Evolutionary conservation across 2,888 invertebrate genomes (phyloP).

Genomic region (Sussaba pulchella): DNA sequence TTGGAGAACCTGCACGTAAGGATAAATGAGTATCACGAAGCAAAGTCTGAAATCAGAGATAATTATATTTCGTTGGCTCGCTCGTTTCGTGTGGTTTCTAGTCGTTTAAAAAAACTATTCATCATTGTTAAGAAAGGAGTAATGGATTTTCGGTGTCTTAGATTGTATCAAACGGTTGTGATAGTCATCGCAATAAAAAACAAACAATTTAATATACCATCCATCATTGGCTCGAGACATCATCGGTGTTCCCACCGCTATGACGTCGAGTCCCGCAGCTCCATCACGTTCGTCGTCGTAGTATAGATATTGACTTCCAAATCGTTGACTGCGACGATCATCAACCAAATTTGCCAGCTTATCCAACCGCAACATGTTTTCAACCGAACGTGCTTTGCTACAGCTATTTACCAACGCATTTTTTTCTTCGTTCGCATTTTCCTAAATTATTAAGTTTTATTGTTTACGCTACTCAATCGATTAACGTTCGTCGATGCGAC

Average conservation of each 20-base stretch:
- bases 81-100: no score
- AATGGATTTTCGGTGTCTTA: no score
- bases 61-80: no score
- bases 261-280: slow-evolving; percentile 88
- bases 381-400: slow-evolving; percentile 65
- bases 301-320: slow-evolving; percentile 87
- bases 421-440: slow-evolving; percentile 49
- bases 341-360: slow-evolving; percentile 63
- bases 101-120: no score
- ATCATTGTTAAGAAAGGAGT: no score
- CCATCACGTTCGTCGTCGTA: slow-evolving; percentile 87
- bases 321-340: slow-evolving; percentile 70
- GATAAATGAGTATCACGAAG: neutral
- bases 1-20: slow-evolving; percentile 80
- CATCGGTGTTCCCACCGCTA: slow-evolving; percentile 89
- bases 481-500: neutral
- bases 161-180: neutral
- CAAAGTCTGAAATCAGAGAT: slow-evolving; percentile 13
- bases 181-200: no score
- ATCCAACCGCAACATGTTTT: slow-evolving; percentile 67
- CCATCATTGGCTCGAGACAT: slow-evolving; percentile 88
- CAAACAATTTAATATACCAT: slow-evolving; percentile 83
- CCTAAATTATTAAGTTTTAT: slow-evolving; percentile 29
- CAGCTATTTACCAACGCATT: slow-evolving; percentile 31
- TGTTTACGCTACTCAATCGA: neutral